Evolutionary conservation across 2,797 vertebrate species (phyloP), one percentile per base, ranked within the genome.

Genomic region (Onychomys leucogaster): DNA sequence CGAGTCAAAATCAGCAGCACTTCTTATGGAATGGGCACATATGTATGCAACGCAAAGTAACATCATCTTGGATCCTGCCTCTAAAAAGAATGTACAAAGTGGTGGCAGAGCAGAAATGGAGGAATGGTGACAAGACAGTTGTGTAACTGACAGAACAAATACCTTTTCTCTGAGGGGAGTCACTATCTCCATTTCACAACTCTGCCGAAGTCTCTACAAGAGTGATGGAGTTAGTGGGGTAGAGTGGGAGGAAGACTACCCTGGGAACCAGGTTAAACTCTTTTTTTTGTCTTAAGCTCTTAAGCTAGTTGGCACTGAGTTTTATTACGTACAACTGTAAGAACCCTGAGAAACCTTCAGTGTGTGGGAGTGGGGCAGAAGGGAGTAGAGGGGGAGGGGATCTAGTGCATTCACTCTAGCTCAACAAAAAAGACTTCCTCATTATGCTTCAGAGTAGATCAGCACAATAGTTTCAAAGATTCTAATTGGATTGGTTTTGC

Each of bases 301-400:
- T 87, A 89, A 77, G 46, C 77, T 83, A 37, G 9, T 84, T 96
- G 94, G 73, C 90, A 57, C 2, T 95, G 55, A n/a, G 14, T 41
- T 96, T 93, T 88, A 82, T 87, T 95, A n/a, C n/a, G 55, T n/a
- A 52, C 27, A 83, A 65, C 16, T 65, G 67, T 77, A 49, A 94
- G 46, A 88, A 43, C 5, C 37, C 61, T 75, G 34, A 46, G 78
- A 49, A 19, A n/a, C 4, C 13, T 23, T 6, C 6, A 69, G 27
- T 76, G 65, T 43, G 55, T 55, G 32, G 25, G 32, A 32, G 37
- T 76, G 16, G 2, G 27, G 13, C 19, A 82, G 27, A 19, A 81
- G 0, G 23, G 11, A 21, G 16, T 12, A 75, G 17, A 67, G 1
- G 12, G 19, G 9, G 52, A 13, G 16, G 49, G 71, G 89, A 78